A percentile compares a stretch with the other conserved stretches of the same genome.
Conservation (phyloP, 2,888 invertebrate species). For the Polydrusus tereticollis region DNA sequence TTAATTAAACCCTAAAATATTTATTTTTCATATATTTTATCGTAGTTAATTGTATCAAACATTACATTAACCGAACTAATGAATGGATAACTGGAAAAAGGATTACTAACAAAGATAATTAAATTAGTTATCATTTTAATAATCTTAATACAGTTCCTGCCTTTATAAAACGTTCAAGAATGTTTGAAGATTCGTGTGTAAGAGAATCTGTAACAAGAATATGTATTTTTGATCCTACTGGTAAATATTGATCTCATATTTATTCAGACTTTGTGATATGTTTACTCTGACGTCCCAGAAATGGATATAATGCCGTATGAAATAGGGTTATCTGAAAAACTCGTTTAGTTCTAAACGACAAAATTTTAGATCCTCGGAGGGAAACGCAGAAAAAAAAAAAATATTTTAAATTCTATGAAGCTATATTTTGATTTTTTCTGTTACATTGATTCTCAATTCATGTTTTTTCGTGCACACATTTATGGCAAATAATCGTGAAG, state of each 20-base stretch:
- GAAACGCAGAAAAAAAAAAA: neutral
- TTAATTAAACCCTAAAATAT: neutral
- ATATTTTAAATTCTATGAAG: neutral
- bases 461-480: neutral
- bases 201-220: neutral
- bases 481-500: neutral
- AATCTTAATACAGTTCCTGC: neutral
- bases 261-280: slow-evolving; percentile 19
- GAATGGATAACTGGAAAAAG: no score
- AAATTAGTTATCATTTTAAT: no score
- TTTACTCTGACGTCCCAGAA: slow-evolving; percentile 11
- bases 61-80: no score
- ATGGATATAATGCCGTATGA: slow-evolving; percentile 7
- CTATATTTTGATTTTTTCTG: neutral
- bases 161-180: neutral
- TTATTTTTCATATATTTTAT: no score
- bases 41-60: neutral
- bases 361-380: neutral
- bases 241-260: slow-evolving; percentile 21
- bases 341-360: slow-evolving; percentile 13
- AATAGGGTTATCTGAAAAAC: slow-evolving; percentile 5
- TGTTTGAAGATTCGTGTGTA: neutral
- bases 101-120: no score
- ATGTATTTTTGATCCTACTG: slow-evolving; percentile 7
- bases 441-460: neutral